Percentiles rank a stretch among this genome's conserved stretches.
phyloP scores from a whole-genome alignment of 2,888 invertebrate genomes.

The Phortica magna region DNA sequence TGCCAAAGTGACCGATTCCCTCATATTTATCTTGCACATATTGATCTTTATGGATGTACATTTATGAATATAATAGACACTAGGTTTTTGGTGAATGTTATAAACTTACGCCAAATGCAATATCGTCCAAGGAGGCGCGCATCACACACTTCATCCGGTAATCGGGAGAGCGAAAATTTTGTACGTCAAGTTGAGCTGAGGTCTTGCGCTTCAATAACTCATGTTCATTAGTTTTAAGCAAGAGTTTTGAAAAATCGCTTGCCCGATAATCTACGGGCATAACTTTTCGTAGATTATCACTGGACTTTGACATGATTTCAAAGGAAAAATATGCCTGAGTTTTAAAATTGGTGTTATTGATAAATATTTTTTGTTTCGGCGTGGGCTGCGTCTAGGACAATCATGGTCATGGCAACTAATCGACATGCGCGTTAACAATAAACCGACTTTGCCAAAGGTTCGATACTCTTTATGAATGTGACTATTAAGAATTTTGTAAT shows the following conservation, averaged over 20 bases:
- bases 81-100: not conserved
- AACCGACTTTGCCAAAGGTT: too few species aligned
- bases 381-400: too few species aligned
- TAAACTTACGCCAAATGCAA: conserved; percentile 59
- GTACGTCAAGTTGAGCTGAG: conserved; percentile 43
- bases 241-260: conserved; percentile 59
- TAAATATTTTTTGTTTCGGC: not conserved
- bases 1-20: conserved; percentile 10
- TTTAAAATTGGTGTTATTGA: not conserved
- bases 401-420: conserved; percentile 25
- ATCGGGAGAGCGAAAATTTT: conserved; percentile 58
- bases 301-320: conserved; percentile 46
- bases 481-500: too few species aligned
- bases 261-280: conserved; percentile 58
- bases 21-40: conserved; percentile 56
- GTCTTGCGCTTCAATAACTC: conserved; percentile 53
- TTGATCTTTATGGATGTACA: conserved; percentile 50
- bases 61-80: not conserved
- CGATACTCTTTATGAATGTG: too few species aligned
- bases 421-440: too few species aligned
- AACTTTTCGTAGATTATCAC: conserved; percentile 3
- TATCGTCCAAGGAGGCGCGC: conserved; percentile 63
- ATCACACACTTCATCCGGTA: conserved; percentile 64
- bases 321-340: too few species aligned
- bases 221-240: conserved; percentile 54